Evolutionary conservation across 2,888 invertebrate species (phyloP).

Genomic region (Mesochorus sp.): DNA sequence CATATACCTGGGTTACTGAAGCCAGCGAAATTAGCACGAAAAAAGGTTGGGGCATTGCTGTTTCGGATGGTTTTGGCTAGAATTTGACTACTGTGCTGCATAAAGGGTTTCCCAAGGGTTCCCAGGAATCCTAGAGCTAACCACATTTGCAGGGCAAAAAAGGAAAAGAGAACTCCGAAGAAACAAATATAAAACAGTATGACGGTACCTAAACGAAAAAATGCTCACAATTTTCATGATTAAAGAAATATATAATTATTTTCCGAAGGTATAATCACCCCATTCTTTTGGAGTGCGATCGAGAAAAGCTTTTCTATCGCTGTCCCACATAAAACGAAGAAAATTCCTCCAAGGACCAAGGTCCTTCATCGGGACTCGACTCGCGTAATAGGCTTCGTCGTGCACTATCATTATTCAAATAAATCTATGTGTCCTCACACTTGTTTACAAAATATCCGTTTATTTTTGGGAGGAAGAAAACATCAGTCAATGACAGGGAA

Average conservation of each 20-base stretch:
- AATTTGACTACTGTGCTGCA: slow-evolving; percentile 52
- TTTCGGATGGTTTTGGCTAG: not conserved
- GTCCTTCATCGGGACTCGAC: slow-evolving; percentile 73
- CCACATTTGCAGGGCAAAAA: slow-evolving; percentile 75
- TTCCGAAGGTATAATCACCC: slow-evolving; percentile 67
- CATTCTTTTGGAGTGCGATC: slow-evolving; percentile 75
- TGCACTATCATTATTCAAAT: slow-evolving; percentile 67
- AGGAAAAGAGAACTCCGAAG: slow-evolving; percentile 70
- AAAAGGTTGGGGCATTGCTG: slow-evolving; percentile 37
- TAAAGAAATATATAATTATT: not conserved
- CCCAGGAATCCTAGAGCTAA: slow-evolving; percentile 69
- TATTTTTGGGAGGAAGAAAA: too few relatives aligned
- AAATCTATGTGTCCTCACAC: not conserved
- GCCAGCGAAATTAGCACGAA: slow-evolving; percentile 47
- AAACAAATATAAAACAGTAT: slow-evolving; percentile 75
- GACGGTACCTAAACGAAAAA: slow-evolving; percentile 70
- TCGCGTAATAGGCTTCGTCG: slow-evolving; percentile 75
- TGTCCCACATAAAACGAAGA: slow-evolving; percentile 75
- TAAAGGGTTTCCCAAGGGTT: slow-evolving; percentile 69
- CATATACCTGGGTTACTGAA: slow-evolving; percentile 71
- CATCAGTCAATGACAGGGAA: not conserved
- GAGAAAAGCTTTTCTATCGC: slow-evolving; percentile 70
- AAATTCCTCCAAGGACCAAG: slow-evolving; percentile 72
- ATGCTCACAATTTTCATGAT: not conserved
- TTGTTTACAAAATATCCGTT: too few relatives aligned